Evolutionary conservation across 2,113 vertebrate genomes (phyloP), one percentile per base, ranked within the genome.

Genomic region (Copsychus sechellarum): DNA sequence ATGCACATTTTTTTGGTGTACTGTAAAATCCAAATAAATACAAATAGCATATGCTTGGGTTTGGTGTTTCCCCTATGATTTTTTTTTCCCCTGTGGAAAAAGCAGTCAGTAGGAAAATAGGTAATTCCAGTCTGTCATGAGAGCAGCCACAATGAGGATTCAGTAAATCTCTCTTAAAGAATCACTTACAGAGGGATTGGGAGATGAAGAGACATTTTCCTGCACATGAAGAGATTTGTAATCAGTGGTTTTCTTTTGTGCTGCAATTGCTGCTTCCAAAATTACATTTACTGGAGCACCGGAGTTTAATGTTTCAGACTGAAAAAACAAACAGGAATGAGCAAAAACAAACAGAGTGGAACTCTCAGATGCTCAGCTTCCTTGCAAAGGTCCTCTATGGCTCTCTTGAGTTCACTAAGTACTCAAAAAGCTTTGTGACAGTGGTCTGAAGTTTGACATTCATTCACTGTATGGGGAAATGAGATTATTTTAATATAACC

Each of bases 281-380:
- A 93, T 88, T 7, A 13, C 84, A 90, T 96, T 96, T 85, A 24
- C 53, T 86, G 72, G 47, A 93, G 74, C 50, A 53, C 79, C 11
- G 2, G 74, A 86, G 79, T 74, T 85, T 81, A 91, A 79, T 84
- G 48, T 88, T 97, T 93, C 53, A 79, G 88, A 31, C 79, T 88
- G 73, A 58, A 73, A 85, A 95, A 94, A 85, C 69, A 93, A 96
- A 92, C 42, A 96, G 82, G 36, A 95, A 66, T 4, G 61, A 93
- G 82, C 13, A 45, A 83, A 93, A 88, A 4, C 80, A 92, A 90
- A 92, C 85, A 86, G 76, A 88, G 61, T 19, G 18, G 91, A 78
- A 92, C 67, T 92, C 85, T 94, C 93, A 78, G 93, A 94, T 83
- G 93, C 93, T 94, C 93, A 88, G 81, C 71, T 96, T 73, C 45